Base-by-base conservation (phyloP, 2,888 invertebrate genomes). In the Linnaemya vulpina region DNA sequence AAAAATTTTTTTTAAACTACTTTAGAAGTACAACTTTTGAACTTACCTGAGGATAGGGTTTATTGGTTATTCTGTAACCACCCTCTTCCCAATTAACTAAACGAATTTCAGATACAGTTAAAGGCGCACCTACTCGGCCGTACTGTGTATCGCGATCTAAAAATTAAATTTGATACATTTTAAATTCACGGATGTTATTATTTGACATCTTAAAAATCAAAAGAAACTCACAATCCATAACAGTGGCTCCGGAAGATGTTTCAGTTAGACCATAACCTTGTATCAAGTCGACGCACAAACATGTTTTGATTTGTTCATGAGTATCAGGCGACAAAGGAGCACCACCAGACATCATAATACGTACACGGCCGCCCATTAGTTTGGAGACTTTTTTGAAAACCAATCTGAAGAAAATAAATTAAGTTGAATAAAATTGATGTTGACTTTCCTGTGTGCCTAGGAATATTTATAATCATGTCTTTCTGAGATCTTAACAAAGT, bases 241-340 rank as follows among this genome's bases (percentile, higher is more conserved):
- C 96, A 83, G 96, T 95, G 71, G 98, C 98, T 89, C 97, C 97
- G 0, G 98, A 98, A 87, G 97, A 97, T 17, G 99, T 98, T 94
- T 99, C 99, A 0, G 99, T 99, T 85, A 99, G 95, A 1, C 99
- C 99, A 93, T 99, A 99, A 70, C 99, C 99, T 91, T 98, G 97
- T 81, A 97, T 95, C 58, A 99, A 95, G 85, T 96, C 96, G 85
- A 97, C 96, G 92, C 98, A 98, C 87, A 99, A 94, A 91, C 98
- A 98, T 84, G 97, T 95, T 92, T 96, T 96, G 89, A 98, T 96
- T 93, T 98, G 98, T 91, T 96, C 95, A 92, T 99, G 99, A 13
- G 99, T 99, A 91, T 99, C 98, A 0, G 98, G 96, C 8, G 98
- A 96, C 22, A 99, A 94, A 0, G 99, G 99, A 25, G 99, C 99